Evolutionary conservation across 2,113 vertebrate species (phyloP).

Genomic region (Macrotis lagotis): DNA sequence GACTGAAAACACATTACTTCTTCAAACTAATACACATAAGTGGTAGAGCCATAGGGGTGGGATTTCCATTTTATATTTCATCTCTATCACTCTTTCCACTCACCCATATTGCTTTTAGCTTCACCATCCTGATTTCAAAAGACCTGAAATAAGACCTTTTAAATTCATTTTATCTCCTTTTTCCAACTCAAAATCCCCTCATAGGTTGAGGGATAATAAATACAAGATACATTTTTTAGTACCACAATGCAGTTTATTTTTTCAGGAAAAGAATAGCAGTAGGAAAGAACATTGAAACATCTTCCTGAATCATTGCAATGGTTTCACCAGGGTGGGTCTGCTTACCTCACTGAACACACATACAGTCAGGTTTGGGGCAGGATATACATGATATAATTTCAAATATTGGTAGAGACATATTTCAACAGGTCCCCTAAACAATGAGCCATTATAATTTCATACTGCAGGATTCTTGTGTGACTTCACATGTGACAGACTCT

Average conservation of each 20-base stretch:
- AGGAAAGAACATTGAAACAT: neutral
- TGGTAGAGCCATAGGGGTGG: too few relatives aligned
- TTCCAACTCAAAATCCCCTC: too few relatives aligned
- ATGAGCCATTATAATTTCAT: neutral
- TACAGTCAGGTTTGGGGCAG: neutral
- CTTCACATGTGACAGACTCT: neutral
- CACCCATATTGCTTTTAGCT: too few relatives aligned
- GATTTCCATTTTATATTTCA: too few relatives aligned
- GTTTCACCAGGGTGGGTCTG: neutral
- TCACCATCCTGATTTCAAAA: too few relatives aligned
- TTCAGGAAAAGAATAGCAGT: neutral
- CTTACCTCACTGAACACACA: accelerated
- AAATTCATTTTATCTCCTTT: too few relatives aligned
- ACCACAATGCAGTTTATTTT: neutral
- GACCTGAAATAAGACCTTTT: too few relatives aligned
- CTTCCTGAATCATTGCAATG: neutral
- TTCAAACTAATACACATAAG: too few relatives aligned
- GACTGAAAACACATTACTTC: too few relatives aligned
- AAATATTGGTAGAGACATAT: neutral
- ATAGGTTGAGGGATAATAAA: too few relatives aligned
- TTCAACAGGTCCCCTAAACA: neutral
- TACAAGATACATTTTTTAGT: neutral
- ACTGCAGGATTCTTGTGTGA: neutral
- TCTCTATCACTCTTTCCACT: too few relatives aligned
- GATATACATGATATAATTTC: neutral